phyloP scores from a whole-genome alignment of 1,140 invertebrate genomes.

The Drosophila carrolli region DNA sequence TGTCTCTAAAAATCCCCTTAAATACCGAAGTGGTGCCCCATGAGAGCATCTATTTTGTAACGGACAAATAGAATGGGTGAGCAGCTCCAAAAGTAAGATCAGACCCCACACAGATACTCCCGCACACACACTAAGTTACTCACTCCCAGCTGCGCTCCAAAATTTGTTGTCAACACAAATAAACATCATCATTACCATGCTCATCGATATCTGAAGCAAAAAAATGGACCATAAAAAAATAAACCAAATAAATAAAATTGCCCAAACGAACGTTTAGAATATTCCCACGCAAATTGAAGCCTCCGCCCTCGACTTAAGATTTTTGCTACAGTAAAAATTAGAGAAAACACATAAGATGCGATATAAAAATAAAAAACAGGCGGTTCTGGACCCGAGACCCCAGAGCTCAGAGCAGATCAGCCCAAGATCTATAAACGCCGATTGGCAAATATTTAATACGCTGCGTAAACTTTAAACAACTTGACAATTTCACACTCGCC shows the following conservation, averaged over 20 bases:
- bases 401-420: slow-evolving; percentile 41
- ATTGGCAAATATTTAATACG: slow-evolving; percentile 83
- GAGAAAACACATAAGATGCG: slow-evolving; percentile 40
- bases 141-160: slow-evolving; percentile 35
- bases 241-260: slow-evolving; percentile 27
- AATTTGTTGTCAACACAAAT: slow-evolving; percentile 79
- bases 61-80: slow-evolving; percentile 43
- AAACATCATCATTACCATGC: slow-evolving; percentile 71
- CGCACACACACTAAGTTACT: not conserved
- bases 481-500: slow-evolving; percentile 81
- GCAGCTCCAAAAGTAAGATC: slow-evolving; percentile 5
- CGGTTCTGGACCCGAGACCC: slow-evolving; percentile 15
- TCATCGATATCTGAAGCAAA: slow-evolving; percentile 39
- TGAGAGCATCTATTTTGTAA: slow-evolving; percentile 66
- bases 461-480: slow-evolving; percentile 83
- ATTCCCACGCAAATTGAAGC: slow-evolving; percentile 67
- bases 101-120: slow-evolving; percentile 6
- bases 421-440: slow-evolving; percentile 79
- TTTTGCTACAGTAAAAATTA: slow-evolving; percentile 62
- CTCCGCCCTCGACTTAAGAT: slow-evolving; percentile 27
- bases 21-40: not conserved
- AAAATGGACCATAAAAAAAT: slow-evolving; percentile 19
- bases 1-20: not conserved
- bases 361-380: slow-evolving; percentile 25
- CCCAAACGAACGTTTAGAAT: slow-evolving; percentile 55